These are phyloP conservation scores for Athetis lepigone DNA, from an alignment of 2,888 invertebrate species.

Conservation along the genomic window DNA sequence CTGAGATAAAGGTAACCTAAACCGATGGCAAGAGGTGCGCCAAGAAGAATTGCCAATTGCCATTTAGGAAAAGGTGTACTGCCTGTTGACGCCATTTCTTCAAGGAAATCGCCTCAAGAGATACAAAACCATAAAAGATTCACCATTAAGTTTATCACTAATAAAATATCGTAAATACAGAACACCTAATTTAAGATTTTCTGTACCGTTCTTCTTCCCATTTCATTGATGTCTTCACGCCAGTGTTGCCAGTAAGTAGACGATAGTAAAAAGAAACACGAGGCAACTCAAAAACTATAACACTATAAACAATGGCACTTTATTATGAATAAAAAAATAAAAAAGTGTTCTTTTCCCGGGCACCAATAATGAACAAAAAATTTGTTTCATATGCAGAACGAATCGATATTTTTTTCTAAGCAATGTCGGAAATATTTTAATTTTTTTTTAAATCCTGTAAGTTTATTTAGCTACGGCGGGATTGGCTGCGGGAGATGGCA, in stretches of 20 bases:
- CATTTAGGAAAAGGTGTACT: constrained; percentile 94
- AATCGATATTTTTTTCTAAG: no score
- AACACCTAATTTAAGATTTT: constrained; percentile 77
- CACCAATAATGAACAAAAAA: no score
- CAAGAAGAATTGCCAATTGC: constrained; percentile 96
- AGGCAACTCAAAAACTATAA: no score
- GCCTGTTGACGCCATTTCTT: constrained; percentile 87
- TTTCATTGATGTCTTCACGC: constrained; percentile 75
- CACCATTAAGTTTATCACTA: constrained; percentile 81
- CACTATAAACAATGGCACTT: no score
- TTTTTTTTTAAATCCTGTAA: no score
- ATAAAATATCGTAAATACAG: constrained; percentile 70
- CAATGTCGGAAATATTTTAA: no score
- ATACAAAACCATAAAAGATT: constrained; percentile 74
- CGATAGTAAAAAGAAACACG: constrained; percentile 68
- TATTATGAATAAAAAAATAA: no score
- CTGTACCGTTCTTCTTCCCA: constrained; percentile 77
- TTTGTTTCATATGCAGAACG: no score
- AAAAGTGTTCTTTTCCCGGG: no score
- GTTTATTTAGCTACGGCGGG: no score
- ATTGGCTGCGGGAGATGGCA: no score
- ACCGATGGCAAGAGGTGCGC: constrained; percentile 95
- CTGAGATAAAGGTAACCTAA: constrained; percentile 94
- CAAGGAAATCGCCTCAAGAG: constrained; percentile 65
- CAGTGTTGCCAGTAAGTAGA: no score